A percentile compares a stretch with the other conserved stretches of the same genome.
These are phyloP conservation scores for Leuctra nigra DNA, from an alignment of 2,888 invertebrate genomes.

Conservation along the genomic window DNA sequence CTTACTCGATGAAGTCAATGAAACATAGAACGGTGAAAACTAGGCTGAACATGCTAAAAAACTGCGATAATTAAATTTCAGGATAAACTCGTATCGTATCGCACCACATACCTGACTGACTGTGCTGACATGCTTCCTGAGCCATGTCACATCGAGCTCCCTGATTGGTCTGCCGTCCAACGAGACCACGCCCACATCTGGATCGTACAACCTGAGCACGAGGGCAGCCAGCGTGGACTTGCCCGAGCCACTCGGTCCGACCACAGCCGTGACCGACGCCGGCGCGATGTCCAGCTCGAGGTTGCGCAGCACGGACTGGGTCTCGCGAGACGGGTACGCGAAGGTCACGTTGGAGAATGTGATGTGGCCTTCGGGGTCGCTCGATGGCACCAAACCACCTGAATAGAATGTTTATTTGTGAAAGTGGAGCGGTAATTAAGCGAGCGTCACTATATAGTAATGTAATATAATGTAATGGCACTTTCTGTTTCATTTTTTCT, in stretches of 20 bases:
- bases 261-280: conserved; percentile 62
- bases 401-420: too few relatives aligned
- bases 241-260: conserved; percentile 91
- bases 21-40: too few relatives aligned
- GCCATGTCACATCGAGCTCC: conserved; percentile 73
- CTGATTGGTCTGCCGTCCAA: conserved; percentile 73
- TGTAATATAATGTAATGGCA: too few relatives aligned
- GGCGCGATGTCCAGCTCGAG: conserved; percentile 55
- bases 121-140: conserved; percentile 78
- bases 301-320: conserved; percentile 54
- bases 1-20: too few relatives aligned
- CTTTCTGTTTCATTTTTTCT: too few relatives aligned
- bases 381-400: conserved; percentile 56
- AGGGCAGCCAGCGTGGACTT: conserved; percentile 88
- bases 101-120: conserved; percentile 80
- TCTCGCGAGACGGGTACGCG: conserved; percentile 59
- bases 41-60: too few relatives aligned
- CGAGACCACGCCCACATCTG: conserved; percentile 58
- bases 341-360: conserved; percentile 67
- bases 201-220: conserved; percentile 82
- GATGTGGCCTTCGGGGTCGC: conserved; percentile 53
- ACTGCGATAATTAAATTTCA: too few relatives aligned
- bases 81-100: too few relatives aligned
- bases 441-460: too few relatives aligned
- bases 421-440: too few relatives aligned